Evolutionary conservation across 2,888 invertebrate species (phyloP), one percentile per base, ranked within the genome.

Genomic region (Conops quadrifasciatus): DNA sequence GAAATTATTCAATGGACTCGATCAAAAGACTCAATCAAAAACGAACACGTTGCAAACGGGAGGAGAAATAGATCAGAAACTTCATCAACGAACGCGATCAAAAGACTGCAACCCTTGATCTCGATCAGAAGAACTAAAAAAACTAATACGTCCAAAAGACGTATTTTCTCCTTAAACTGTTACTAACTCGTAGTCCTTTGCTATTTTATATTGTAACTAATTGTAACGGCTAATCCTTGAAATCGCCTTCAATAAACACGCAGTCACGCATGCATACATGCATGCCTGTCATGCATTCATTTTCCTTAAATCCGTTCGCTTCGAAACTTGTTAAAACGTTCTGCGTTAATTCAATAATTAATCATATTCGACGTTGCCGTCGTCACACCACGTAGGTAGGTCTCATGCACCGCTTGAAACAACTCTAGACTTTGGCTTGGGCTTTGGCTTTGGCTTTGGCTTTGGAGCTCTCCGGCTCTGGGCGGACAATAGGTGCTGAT

Each of bases 401-500:
- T 16, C 45, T 11, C 11, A 67, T 16, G 43, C 1, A 30, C 70
- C 63, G 73, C 62, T 72, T 59, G 71, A 67, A 73, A 72, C 72
- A 24, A 24, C 72, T 67, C 53, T 49, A 51, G 49, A 49, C 63
- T 21, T 59, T 28, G 24, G 43, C 53, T 30, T 47, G 26, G 36
- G 9, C 36, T 36, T 36, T 36, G 4, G 36, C 63, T 21, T 59
- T 28, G 24, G 43, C 53, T 30, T 47, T 19, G 36, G 9, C 36
- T 36, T 36, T 36, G 36, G 36, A 36, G 36, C 36, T 36, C 36
- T 36, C 36, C 36, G 36, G 70, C 66, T 71, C 76, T 68, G 71
- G 66, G 72, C 74, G 77, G 77, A 83, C 83, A 83, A 83, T 83
- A 82, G 81, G 81, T 82, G 83, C 81, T 83, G 83, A 83, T 83